Evolutionary conservation across 1,140 invertebrate genomes (phyloP).

Genomic region (Brachionus paranguensis): DNA sequence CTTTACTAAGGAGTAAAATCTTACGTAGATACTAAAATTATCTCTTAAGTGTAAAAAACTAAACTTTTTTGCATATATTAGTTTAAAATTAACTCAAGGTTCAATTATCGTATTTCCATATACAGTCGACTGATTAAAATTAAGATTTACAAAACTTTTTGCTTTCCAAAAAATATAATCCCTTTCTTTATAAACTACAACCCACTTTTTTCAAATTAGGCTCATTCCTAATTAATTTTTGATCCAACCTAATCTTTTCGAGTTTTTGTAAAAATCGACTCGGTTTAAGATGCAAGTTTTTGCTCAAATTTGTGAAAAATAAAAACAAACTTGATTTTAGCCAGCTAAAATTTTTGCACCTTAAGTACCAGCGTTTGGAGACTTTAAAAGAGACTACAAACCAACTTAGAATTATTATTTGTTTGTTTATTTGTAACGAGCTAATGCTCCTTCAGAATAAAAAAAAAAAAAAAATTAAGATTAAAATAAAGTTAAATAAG

Average conservation of each 20-base stretch:
- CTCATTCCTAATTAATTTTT: neutral
- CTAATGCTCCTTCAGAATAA: no score
- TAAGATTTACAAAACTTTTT: neutral
- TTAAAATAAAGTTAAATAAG: no score
- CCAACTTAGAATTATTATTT: no score
- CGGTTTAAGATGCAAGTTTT: neutral
- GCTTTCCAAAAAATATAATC: neutral
- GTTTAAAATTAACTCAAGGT: neutral
- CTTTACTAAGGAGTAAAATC: neutral
- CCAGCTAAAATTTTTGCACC: no score
- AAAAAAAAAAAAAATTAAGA: no score
- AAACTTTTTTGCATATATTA: neutral
- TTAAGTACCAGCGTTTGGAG: no score
- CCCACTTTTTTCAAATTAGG: neutral
- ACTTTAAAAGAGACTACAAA: no score
- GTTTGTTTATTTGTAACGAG: no score
- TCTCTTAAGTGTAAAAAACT: neutral
- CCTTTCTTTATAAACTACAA: neutral
- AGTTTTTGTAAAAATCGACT: neutral
- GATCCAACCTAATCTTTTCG: neutral
- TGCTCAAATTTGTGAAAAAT: neutral
- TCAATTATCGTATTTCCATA: neutral
- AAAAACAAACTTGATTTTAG: neutral
- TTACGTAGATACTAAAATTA: neutral
- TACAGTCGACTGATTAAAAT: neutral